These are phyloP conservation scores for Myotis pilosus DNA, from an alignment of 2,797 vertebrate genomes.

Conservation along the genomic window DNA sequence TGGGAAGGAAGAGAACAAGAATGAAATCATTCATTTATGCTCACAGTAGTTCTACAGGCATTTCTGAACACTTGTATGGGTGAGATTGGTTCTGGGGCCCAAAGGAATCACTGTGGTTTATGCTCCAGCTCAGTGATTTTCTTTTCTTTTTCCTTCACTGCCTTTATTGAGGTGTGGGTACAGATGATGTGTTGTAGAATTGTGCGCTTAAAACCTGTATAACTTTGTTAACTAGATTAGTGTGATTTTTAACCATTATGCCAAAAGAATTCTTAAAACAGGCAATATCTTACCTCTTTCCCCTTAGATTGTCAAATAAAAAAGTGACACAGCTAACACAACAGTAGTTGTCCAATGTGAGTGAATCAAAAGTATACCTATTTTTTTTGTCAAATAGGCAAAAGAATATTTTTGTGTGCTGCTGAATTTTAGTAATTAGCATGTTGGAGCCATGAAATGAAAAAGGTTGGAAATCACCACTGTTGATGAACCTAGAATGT, in stretches of 20 bases:
- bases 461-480: background rate
- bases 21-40: background rate
- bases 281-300: background rate
- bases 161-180: background rate
- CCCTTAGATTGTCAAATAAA: background rate
- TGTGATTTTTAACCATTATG: background rate
- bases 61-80: background rate
- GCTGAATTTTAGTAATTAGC: background rate
- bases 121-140: background rate
- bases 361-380: background rate
- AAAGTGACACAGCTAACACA: background rate
- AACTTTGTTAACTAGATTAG: background rate
- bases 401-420: background rate
- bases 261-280: background rate
- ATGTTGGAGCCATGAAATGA: background rate
- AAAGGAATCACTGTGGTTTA: background rate
- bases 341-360: background rate
- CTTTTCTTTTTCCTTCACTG: background rate
- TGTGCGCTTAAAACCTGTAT: background rate
- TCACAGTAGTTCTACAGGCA: background rate
- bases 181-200: background rate
- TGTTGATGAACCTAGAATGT: background rate
- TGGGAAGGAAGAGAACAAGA: background rate
- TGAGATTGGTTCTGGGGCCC: background rate
- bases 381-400: background rate